A percentile compares a stretch with the other conserved stretches of the same genome.
Conservation (phyloP, 2,888 invertebrate species). For the Drosophila subsilvestris region DNA sequence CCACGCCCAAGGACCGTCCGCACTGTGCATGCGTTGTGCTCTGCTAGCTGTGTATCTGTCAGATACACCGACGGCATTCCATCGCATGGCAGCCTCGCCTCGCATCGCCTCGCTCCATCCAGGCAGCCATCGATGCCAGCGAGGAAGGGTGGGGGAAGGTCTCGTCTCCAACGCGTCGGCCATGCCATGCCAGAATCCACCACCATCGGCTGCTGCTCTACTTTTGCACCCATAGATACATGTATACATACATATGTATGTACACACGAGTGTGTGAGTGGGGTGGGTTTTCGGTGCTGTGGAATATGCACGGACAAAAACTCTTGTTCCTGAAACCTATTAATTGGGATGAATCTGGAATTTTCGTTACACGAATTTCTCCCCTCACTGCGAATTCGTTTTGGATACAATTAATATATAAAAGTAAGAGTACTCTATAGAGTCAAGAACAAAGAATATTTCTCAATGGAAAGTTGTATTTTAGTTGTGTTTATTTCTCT, state of each 20-base stretch:
- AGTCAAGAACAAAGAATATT: too few relatives aligned
- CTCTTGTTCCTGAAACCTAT: neutral
- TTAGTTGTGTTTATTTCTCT: neutral
- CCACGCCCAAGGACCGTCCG: slow-evolving; percentile 67
- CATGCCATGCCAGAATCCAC: slow-evolving; percentile 31
- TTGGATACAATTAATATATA: too few relatives aligned
- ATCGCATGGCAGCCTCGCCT: slow-evolving; percentile 43
- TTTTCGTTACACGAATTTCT: neutral
- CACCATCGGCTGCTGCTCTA: slow-evolving; percentile 52
- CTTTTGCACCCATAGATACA: slow-evolving; percentile 39
- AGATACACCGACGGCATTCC: slow-evolving; percentile 70
- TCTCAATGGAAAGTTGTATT: too few relatives aligned
- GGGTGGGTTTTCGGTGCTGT: slow-evolving; percentile 59
- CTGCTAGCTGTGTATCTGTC: slow-evolving; percentile 58
- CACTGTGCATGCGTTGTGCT: slow-evolving; percentile 64
- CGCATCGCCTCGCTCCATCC: too few relatives aligned
- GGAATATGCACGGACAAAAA: slow-evolving; percentile 38
- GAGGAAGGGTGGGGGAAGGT: neutral
- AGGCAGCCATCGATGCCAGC: slow-evolving; percentile 55
- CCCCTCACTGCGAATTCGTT: too few relatives aligned
- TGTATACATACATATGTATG: slow-evolving; percentile 17
- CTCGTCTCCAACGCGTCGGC: slow-evolving; percentile 3
- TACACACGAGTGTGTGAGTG: slow-evolving; percentile 15
- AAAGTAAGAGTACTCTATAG: too few relatives aligned
- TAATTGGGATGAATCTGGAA: too few relatives aligned